Percentiles rank a stretch among this genome's conserved stretches.
These are phyloP conservation scores for Nettapus auritus DNA, from an alignment of 2,113 vertebrate genomes.

Conservation along the genomic window DNA sequence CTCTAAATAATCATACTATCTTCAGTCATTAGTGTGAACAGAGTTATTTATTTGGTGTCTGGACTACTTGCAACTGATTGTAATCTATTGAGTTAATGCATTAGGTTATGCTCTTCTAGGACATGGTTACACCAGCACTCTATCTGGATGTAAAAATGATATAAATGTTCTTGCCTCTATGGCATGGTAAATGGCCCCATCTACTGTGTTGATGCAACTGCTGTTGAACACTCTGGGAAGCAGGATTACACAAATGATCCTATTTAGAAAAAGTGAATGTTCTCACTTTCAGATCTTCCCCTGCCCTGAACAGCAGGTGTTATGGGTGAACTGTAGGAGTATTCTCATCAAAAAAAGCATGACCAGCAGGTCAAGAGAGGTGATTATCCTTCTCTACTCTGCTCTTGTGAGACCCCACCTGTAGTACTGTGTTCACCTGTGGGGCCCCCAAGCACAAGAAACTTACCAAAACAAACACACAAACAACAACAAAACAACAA, in stretches of 20 bases:
- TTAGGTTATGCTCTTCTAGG: neutral
- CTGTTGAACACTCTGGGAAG: neutral
- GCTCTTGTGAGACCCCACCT: too few species aligned
- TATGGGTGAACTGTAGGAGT: neutral
- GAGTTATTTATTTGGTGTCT: neutral
- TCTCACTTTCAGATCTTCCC: neutral
- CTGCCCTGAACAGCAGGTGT: fast-evolving
- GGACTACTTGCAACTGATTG: neutral
- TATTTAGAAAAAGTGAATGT: neutral
- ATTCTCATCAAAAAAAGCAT: neutral
- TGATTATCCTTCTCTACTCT: too few species aligned
- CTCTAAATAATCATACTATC: neutral
- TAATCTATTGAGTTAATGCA: neutral
- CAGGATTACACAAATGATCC: neutral
- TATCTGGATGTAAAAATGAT: neutral
- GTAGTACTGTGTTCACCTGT: too few species aligned
- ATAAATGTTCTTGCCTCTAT: neutral
- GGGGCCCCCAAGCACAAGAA: too few species aligned
- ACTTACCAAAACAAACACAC: too few species aligned
- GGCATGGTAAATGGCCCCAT: neutral
- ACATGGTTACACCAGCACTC: neutral
- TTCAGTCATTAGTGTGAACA: neutral
- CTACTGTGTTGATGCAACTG: neutral
- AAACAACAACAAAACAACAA: too few species aligned
- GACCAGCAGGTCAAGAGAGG: too few species aligned